A percentile compares a stretch with the other conserved stretches of the same genome.
These are phyloP conservation scores for Branchinecta lindahli DNA, from an alignment of 1,140 invertebrate genomes.

Conservation along the genomic window DNA sequence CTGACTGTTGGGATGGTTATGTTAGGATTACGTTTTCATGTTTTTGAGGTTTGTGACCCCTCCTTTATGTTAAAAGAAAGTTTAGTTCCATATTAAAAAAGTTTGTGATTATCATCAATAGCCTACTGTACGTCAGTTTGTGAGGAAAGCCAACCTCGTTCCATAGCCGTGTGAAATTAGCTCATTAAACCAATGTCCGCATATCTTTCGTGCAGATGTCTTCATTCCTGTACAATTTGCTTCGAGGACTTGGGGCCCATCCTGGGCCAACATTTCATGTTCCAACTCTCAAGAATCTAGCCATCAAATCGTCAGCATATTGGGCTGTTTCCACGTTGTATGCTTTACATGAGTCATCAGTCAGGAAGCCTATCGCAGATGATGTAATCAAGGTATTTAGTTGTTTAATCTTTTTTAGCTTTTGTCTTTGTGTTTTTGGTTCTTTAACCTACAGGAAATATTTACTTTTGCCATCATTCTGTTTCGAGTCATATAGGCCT, in stretches of 20 bases:
- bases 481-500: neutral
- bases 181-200: too few relatives aligned
- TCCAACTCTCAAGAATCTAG: conserved; percentile 15
- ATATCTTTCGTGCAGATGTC: neutral
- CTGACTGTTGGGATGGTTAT: too few relatives aligned
- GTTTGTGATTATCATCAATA: too few relatives aligned
- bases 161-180: too few relatives aligned
- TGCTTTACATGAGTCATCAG: conserved; percentile 16
- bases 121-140: too few relatives aligned
- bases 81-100: too few relatives aligned
- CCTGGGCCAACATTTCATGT: conserved; percentile 10
- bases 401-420: neutral
- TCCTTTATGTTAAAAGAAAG: too few relatives aligned
- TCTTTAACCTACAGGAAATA: neutral
- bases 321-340: conserved; percentile 18
- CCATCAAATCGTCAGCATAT: conserved; percentile 16
- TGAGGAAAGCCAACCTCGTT: too few relatives aligned
- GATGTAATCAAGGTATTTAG: conserved; percentile 18
- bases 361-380: conserved; percentile 14
- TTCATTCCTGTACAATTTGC: neutral
- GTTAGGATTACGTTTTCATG: too few relatives aligned
- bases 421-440: neutral
- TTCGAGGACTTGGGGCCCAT: neutral
- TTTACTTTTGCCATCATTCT: neutral
- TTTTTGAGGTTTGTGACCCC: too few relatives aligned